These are phyloP conservation scores for Monarcha castaneiventris DNA, from an alignment of 2,113 vertebrate genomes.

Conservation along the genomic window DNA sequence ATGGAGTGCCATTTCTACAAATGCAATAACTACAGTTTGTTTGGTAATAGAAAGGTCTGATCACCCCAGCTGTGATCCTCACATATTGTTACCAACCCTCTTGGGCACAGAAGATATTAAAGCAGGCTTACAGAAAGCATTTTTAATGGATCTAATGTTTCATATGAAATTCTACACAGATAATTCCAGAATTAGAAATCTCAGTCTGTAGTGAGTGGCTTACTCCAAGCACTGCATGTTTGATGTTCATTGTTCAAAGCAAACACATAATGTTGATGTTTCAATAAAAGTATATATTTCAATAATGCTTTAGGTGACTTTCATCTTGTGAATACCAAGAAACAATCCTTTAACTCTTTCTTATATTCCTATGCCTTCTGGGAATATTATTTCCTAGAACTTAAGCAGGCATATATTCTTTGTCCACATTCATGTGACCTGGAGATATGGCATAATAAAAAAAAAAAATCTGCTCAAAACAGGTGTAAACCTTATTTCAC, in stretches of 20 bases:
- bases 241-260: background rate
- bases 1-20: constrained; percentile 63
- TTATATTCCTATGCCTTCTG: background rate
- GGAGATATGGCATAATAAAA: background rate
- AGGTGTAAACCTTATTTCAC: background rate
- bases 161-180: background rate
- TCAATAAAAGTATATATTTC: background rate
- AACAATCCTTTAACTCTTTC: background rate
- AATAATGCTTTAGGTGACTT: background rate
- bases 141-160: background rate
- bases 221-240: background rate
- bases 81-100: background rate
- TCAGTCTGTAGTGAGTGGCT: background rate
- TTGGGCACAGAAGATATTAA: constrained; percentile 7
- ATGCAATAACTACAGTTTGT: constrained; percentile 36
- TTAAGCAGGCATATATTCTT: background rate
- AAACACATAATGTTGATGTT: background rate
- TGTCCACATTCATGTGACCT: background rate
- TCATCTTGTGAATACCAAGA: background rate
- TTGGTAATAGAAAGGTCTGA: constrained; percentile 29
- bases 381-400: background rate
- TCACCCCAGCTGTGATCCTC: background rate
- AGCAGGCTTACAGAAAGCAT: background rate
- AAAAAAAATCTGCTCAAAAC: background rate
- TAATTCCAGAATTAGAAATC: constrained; percentile 3